These are phyloP conservation scores for Drosophila cyrtoloma DNA, from an alignment of 2,888 invertebrate genomes.

Conservation along the genomic window DNA sequence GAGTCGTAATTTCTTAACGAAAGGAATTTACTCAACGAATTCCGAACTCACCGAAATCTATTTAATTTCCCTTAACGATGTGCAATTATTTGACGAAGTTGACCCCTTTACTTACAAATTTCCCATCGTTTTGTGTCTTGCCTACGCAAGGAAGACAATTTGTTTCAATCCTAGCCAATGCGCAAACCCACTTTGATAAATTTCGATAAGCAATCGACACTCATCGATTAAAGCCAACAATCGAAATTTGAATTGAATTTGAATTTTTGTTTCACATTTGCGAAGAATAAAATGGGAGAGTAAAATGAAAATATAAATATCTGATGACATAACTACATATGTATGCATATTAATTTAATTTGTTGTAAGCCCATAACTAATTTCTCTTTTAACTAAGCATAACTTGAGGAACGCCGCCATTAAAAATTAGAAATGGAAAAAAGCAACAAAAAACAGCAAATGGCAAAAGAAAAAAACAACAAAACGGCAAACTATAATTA, in stretches of 20 bases:
- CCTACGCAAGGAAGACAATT: background rate
- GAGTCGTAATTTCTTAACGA: background rate
- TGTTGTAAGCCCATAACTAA: background rate
- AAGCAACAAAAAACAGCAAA: slow-evolving; percentile 35
- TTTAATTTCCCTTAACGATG: background rate
- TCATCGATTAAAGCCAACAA: background rate
- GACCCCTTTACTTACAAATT: background rate
- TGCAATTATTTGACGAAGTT: background rate
- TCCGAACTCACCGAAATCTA: background rate
- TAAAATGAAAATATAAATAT: background rate
- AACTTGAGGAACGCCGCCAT: slow-evolving; percentile 53
- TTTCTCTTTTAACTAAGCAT: slow-evolving; percentile 29
- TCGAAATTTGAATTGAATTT: background rate
- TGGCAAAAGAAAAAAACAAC: slow-evolving; percentile 40
- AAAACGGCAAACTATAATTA: slow-evolving; percentile 74
- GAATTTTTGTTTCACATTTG: background rate
- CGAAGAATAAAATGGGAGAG: background rate
- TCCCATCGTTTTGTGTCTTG: background rate
- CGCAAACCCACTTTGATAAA: background rate
- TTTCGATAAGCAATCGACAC: background rate
- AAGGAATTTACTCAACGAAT: background rate
- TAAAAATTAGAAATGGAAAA: slow-evolving; percentile 54
- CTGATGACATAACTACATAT: background rate
- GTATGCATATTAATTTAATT: slow-evolving; percentile 8
- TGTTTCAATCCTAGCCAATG: background rate